phyloP scores from a whole-genome alignment of 1,140 invertebrate genomes.

The Musca vetustissima region DNA sequence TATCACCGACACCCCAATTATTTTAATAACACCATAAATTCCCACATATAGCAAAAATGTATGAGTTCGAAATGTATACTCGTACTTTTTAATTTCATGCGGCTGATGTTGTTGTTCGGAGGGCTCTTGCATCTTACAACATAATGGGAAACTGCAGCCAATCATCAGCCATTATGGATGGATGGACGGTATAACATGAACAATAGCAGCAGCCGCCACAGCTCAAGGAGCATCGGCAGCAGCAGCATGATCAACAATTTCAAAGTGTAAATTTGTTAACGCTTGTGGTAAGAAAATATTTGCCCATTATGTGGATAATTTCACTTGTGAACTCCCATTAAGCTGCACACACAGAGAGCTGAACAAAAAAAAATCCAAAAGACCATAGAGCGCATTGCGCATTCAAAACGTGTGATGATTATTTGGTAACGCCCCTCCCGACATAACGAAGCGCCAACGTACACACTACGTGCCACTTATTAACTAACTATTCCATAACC shows the following conservation, averaged over 20 bases:
- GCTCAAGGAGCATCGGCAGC: neutral
- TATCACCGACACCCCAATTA: slow-evolving; percentile 7
- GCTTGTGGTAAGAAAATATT: slow-evolving; percentile 24
- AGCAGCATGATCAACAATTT: neutral
- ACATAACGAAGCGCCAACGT: slow-evolving; percentile 31
- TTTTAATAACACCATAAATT: slow-evolving; percentile 21
- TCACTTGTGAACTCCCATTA: slow-evolving; percentile 47
- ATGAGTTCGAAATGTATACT: no score
- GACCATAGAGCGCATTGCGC: slow-evolving; percentile 3
- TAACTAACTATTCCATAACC: no score
- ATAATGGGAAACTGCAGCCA: slow-evolving; percentile 4
- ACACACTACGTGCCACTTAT: no score
- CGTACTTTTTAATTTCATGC: no score
- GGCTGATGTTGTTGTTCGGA: no score
- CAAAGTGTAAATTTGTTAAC: slow-evolving; percentile 27
- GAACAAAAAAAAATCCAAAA: neutral
- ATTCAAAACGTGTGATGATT: slow-evolving; percentile 54
- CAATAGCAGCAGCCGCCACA: neutral
- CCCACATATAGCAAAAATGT: neutral
- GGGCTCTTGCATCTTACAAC: no score
- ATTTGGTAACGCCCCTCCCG: slow-evolving; percentile 50
- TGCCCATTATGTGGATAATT: slow-evolving; percentile 27
- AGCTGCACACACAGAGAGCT: slow-evolving; percentile 25
- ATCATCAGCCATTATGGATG: slow-evolving; percentile 16
- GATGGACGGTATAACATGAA: slow-evolving; percentile 1